Evolutionary conservation across 2,113 vertebrate genomes (phyloP).

Genomic region (Rhea americana): DNA sequence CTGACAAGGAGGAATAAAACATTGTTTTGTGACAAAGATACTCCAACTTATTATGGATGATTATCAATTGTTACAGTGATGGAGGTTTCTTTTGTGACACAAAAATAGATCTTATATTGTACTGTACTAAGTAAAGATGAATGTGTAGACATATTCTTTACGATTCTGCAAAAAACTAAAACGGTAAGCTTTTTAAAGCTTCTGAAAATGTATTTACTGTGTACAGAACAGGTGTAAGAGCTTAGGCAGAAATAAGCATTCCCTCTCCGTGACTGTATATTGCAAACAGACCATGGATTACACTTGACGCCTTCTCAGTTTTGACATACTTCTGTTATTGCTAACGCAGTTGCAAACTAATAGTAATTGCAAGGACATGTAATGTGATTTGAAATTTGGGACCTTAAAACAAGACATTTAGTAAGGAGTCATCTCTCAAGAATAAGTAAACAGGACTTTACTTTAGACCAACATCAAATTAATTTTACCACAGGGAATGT

Average conservation of each 20-base stretch:
- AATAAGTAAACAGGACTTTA: neutral
- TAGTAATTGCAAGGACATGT: neutral
- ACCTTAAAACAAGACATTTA: neutral
- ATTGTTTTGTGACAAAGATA: neutral
- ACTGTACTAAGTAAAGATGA: neutral
- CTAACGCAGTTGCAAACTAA: neutral
- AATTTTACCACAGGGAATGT: neutral
- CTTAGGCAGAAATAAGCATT: neutral
- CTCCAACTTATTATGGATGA: neutral
- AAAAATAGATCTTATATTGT: neutral
- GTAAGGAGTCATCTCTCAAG: neutral
- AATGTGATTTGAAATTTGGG: neutral
- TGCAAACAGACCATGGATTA: neutral
- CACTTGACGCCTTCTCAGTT: neutral
- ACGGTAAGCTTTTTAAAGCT: neutral
- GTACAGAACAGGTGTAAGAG: neutral
- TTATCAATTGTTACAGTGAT: neutral
- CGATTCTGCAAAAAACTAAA: neutral
- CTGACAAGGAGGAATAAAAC: neutral
- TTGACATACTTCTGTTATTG: neutral
- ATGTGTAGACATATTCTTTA: accelerated
- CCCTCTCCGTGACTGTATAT: neutral
- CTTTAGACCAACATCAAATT: neutral
- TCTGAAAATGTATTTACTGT: neutral
- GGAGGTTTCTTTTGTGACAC: neutral